Percentiles rank a stretch among this genome's conserved stretches.
These are phyloP conservation scores for Dunckerocampus dactyliophorus DNA, from an alignment of 2,113 vertebrate species.

Conservation along the genomic window DNA sequence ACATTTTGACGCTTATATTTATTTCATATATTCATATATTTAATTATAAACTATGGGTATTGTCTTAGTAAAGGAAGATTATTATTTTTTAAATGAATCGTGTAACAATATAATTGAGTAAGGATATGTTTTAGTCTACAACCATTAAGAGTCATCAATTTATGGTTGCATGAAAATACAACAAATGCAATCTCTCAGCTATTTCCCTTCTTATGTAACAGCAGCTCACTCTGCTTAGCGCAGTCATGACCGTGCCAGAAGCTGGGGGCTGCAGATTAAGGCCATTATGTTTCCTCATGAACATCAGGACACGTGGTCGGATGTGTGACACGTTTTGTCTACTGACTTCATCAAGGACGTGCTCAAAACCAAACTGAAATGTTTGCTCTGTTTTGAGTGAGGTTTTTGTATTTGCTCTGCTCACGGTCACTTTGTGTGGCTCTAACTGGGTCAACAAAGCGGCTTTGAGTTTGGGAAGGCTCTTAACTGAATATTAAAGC, in stretches of 20 bases:
- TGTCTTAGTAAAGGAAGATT: no score
- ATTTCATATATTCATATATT: no score
- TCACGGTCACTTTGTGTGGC: not conserved
- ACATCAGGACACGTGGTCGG: constrained; percentile 14
- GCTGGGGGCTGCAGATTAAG: constrained; percentile 45
- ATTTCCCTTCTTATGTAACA: constrained; percentile 7
- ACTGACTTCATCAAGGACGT: not conserved
- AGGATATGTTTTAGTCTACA: no score
- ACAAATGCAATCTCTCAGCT: no score
- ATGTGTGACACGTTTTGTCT: constrained; percentile 21
- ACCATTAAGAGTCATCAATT: no score
- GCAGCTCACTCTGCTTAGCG: constrained; percentile 26
- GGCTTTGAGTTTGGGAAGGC: no score
- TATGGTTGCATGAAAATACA: no score
- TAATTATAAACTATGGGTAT: no score
- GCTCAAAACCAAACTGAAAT: not conserved
- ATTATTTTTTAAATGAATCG: no score
- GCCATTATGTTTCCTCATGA: not conserved
- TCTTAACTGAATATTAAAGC: no score
- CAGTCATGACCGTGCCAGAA: constrained; percentile 29
- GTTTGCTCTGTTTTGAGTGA: not conserved
- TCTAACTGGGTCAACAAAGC: not conserved
- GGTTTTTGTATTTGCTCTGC: not conserved
- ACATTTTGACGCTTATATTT: no score
- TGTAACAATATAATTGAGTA: no score